Evolutionary conservation across 1,140 invertebrate genomes (phyloP).

Genomic region (Pseudomyrmex pallidus): DNA sequence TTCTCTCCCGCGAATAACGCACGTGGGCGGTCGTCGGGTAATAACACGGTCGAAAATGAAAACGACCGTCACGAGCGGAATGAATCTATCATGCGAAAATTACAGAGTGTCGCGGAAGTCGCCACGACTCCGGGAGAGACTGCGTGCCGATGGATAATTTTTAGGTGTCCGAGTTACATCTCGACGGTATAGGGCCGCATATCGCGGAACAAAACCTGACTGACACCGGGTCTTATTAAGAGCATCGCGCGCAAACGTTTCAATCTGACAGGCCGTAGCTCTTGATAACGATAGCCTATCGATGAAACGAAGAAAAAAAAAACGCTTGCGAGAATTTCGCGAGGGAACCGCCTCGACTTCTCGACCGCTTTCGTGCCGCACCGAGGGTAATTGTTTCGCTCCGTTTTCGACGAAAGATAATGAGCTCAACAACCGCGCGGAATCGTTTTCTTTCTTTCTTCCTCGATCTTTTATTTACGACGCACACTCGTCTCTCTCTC

Average conservation of each 20-base stretch:
- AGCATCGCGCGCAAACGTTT: slow-evolving; percentile 52
- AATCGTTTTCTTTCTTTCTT: slow-evolving; percentile 27
- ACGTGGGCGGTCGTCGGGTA: slow-evolving; percentile 42
- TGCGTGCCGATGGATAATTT: slow-evolving; percentile 66
- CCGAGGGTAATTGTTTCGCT: slow-evolving; percentile 40
- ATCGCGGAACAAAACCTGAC: slow-evolving; percentile 56
- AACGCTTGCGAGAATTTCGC: slow-evolving; percentile 23
- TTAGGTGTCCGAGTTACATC: slow-evolving; percentile 29
- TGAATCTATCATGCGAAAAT: slow-evolving; percentile 57
- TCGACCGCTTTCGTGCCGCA: neutral
- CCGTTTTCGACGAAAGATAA: slow-evolving; percentile 66
- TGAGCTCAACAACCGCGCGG: slow-evolving; percentile 69
- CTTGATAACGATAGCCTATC: slow-evolving; percentile 48
- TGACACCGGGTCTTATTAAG: slow-evolving; percentile 46
- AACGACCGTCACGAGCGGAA: slow-evolving; percentile 51
- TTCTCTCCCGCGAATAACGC: slow-evolving; percentile 31
- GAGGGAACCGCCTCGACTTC: neutral
- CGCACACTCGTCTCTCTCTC: neutral
- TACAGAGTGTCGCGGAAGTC: slow-evolving; percentile 31
- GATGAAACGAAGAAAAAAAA: neutral
- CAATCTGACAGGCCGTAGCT: slow-evolving; percentile 52
- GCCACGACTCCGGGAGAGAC: slow-evolving; percentile 50
- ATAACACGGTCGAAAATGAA: slow-evolving; percentile 58
- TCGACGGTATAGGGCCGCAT: neutral
- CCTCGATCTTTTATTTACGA: slow-evolving; percentile 47